Base-by-base conservation (phyloP, 2,113 vertebrate genomes). In the Anolis sagrei region DNA sequence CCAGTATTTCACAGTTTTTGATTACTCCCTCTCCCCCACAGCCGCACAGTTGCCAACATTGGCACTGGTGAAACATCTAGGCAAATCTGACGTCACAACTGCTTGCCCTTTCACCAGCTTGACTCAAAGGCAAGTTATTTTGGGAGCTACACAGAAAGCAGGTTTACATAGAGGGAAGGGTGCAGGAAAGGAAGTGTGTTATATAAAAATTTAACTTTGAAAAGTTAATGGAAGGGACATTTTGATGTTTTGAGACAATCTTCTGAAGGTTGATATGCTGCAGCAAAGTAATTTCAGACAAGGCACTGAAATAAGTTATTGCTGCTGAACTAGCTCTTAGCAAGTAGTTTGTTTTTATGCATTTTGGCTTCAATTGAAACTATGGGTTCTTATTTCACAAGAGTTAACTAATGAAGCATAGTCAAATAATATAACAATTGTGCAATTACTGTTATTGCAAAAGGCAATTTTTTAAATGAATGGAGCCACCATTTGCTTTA, bases 51-150 rank as follows among this genome's bases (percentile, higher is more conserved):
- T 1, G 5, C 68, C n/a, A 29, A 82, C 21, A 0, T 72, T 49
- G 70, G 29, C 27, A 79, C 61, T 49, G 49, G 66, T 62, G 79
- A 75, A 85, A 73, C 69, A 39, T 73, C 82, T 48, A 79, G 0
- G 1, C 0, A 3, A 75, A 49, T 18, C 39, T 48, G 90, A 78
- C 0, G 0, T 61, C 82, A 87, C 32, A 18, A 44, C 36, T 7
- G 4, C 27, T 32, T 58, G 54, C 73, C 86, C 21, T 23, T 85
- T 54, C 39, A 39, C 23, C n/a, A 74, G 72, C 80, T 87, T 54
- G 2, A 75, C 2, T 74, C 29, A 78, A 54, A 19, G 76, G 62
- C 72, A 87, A 85, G 81, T 76, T 93, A 61, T 79, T 93, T 92
- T 78, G 68, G 73, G 77, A 87, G 80, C 4, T 36, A n/a, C 81